Conservation (phyloP, 2,888 invertebrate genomes). For the Drosophila borealis region DNA sequence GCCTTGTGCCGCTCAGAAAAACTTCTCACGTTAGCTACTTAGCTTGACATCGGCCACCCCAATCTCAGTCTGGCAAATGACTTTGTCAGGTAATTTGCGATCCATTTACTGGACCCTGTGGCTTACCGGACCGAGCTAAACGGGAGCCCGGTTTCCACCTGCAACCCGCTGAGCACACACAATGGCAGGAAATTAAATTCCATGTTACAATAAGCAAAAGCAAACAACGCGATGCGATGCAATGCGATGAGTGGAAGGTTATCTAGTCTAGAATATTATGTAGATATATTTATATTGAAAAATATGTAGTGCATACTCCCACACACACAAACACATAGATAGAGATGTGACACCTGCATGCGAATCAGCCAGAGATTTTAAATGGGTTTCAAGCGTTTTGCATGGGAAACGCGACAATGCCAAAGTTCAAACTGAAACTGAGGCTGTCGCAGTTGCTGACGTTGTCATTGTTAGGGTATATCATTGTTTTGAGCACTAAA, state of each 20-base stretch:
- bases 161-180: slow-evolving; percentile 10
- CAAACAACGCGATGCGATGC: slow-evolving; percentile 9
- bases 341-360: slow-evolving; percentile 28
- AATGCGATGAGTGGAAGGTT: slow-evolving; percentile 1
- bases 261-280: too few relatives aligned
- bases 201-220: slow-evolving; percentile 46
- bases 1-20: neutral
- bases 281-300: neutral
- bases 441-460: slow-evolving; percentile 32
- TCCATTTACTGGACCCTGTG: slow-evolving; percentile 10
- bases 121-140: neutral
- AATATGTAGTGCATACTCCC: neutral
- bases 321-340: neutral
- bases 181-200: slow-evolving; percentile 68
- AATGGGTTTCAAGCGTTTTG: slow-evolving; percentile 12
- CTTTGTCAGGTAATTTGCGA: slow-evolving; percentile 16
- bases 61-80: neutral
- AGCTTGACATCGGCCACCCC: neutral
- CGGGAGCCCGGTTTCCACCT: slow-evolving; percentile 1
- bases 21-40: slow-evolving; percentile 1
- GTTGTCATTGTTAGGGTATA: slow-evolving; percentile 32
- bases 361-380: slow-evolving; percentile 25
- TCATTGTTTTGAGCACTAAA: slow-evolving; percentile 46
- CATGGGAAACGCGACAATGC: slow-evolving; percentile 23
- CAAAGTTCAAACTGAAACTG: slow-evolving; percentile 42